Conservation (phyloP, 2,797 vertebrate species). For the Margarornis squamiger region DNA sequence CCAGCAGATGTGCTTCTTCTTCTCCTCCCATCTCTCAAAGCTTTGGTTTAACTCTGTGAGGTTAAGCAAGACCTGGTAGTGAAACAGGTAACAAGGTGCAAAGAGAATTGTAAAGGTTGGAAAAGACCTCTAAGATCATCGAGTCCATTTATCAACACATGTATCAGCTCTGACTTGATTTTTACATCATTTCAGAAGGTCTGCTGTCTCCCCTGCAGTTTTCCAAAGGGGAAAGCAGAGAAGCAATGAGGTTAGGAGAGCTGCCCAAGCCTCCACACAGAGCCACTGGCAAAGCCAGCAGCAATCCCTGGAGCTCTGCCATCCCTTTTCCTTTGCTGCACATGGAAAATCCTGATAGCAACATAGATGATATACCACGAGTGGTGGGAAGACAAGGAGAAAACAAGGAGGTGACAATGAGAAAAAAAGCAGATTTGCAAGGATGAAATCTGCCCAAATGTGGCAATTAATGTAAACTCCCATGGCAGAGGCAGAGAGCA, state of each 20-base stretch:
- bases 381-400: neutral
- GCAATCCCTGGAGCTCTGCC: neutral
- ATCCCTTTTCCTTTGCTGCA: neutral
- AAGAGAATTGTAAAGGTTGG: neutral
- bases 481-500: neutral
- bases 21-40: neutral
- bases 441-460: neutral
- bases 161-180: neutral
- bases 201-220: neutral
- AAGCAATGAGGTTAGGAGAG: neutral
- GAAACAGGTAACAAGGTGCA: neutral
- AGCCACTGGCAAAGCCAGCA: neutral
- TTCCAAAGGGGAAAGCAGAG: neutral
- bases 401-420: neutral
- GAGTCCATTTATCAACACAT: neutral
- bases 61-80: neutral
- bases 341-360: neutral
- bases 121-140: neutral
- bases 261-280: neutral
- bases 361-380: fast-evolving
- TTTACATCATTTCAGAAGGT: neutral
- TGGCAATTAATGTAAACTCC: neutral
- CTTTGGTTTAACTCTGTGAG: neutral
- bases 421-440: neutral
- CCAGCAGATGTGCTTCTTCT: fast-evolving